A percentile compares a stretch with the other conserved stretches of the same genome.
Conservation (phyloP, 2,888 invertebrate genomes). For the Tenthredo notha region DNA sequence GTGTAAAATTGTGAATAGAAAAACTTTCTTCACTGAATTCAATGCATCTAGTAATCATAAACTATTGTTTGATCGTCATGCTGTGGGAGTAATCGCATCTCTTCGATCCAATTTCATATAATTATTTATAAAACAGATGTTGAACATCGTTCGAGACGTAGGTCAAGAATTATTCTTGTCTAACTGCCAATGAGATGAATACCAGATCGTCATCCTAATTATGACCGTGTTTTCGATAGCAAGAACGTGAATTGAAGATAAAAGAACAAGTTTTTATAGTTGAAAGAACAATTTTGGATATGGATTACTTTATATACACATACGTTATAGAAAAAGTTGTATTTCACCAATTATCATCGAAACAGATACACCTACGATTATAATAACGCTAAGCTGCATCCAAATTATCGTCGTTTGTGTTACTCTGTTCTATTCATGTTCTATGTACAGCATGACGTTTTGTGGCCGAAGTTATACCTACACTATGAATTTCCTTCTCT, state of each 20-base stretch:
- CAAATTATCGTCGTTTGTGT: background rate
- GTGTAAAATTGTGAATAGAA: background rate
- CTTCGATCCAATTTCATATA: slow-evolving; percentile 1
- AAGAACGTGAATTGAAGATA: background rate
- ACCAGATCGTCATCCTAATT: background rate
- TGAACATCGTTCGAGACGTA: slow-evolving; percentile 14
- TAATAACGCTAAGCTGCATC: background rate
- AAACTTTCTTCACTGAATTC: background rate
- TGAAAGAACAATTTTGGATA: background rate
- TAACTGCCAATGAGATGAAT: background rate
- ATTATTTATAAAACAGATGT: slow-evolving; percentile 15
- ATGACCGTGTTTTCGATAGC: background rate
- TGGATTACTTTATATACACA: no score
- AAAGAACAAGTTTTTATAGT: background rate
- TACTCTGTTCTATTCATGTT: background rate
- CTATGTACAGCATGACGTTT: background rate
- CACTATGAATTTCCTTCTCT: background rate
- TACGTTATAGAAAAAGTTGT: background rate
- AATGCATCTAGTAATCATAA: background rate
- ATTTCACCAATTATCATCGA: background rate
- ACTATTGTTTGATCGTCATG: background rate
- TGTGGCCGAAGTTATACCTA: background rate
- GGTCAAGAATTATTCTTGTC: slow-evolving; percentile 27
- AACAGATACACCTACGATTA: background rate
- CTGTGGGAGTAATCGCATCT: background rate